These are phyloP conservation scores for Panagrolaimus sp. DNA, from an alignment of 1,140 invertebrate species.

Conservation along the genomic window DNA sequence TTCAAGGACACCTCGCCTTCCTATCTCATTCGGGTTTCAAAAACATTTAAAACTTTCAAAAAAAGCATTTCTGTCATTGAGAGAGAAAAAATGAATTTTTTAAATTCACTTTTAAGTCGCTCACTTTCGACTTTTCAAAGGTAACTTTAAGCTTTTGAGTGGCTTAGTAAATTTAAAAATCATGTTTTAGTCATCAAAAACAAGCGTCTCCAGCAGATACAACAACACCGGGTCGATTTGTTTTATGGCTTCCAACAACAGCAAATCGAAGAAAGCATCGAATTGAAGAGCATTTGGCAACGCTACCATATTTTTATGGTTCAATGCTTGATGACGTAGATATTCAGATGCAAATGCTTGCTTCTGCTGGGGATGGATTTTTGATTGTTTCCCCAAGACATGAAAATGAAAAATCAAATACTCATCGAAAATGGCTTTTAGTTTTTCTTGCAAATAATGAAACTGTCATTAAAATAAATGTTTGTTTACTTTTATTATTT, in stretches of 20 bases:
- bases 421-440: not conserved
- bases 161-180: no score
- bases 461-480: not conserved
- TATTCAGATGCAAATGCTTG: not conserved
- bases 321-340: not conserved
- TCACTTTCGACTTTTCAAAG: no score
- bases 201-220: no score
- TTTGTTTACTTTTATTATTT: not conserved
- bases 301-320: not conserved
- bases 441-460: conserved; percentile 8
- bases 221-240: not conserved
- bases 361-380: not conserved
- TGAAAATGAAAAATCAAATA: conserved; percentile 5
- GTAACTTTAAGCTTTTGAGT: no score
- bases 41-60: no score
- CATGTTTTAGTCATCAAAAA: no score
- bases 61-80: no score
- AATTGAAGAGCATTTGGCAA: not conserved
- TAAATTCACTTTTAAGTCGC: no score
- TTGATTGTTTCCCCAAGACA: not conserved
- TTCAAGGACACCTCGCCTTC: no score
- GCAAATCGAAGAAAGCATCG: not conserved
- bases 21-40: no score
- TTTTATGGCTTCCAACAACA: not conserved
- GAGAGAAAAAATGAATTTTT: no score